phyloP scores from a whole-genome alignment of 2,113 vertebrate species.

The Pelvicachromis taeniatus region DNA sequence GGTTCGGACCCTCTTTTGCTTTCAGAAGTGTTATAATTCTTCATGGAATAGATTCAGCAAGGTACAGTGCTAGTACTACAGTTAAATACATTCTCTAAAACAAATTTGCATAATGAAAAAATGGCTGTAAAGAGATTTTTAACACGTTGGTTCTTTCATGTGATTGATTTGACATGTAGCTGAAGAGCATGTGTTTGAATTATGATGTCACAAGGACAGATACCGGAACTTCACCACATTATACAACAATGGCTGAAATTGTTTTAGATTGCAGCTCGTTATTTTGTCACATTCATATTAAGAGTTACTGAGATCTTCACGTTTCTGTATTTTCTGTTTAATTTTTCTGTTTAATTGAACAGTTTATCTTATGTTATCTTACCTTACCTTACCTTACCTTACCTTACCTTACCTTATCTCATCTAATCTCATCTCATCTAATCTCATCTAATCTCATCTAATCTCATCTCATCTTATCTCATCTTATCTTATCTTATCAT shows the following conservation, averaged over 20 bases:
- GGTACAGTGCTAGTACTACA: not conserved
- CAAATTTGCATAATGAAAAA: not conserved
- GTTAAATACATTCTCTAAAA: not conserved
- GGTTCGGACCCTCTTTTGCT: not conserved
- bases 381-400: not conserved
- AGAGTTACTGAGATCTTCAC: not conserved
- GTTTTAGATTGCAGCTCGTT: no score
- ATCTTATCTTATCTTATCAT: no score
- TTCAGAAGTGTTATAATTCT: not conserved
- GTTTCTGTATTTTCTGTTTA: not conserved
- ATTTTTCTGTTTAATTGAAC: not conserved
- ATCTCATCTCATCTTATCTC: not conserved
- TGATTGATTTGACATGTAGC: not conserved
- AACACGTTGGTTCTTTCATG: not conserved
- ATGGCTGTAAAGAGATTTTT: not conserved
- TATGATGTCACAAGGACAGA: no score
- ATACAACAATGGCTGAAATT: not conserved
- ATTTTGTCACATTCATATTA: not conserved
- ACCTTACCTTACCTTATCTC: rapidly evolving
- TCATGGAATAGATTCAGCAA: not conserved
- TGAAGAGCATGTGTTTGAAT: not conserved
- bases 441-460: not conserved
- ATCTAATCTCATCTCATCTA: rapidly evolving
- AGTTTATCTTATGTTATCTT: not conserved
- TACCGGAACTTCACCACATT: no score